phyloP scores from a whole-genome alignment of 1,140 invertebrate species.

The Hormaphis cornu region DNA sequence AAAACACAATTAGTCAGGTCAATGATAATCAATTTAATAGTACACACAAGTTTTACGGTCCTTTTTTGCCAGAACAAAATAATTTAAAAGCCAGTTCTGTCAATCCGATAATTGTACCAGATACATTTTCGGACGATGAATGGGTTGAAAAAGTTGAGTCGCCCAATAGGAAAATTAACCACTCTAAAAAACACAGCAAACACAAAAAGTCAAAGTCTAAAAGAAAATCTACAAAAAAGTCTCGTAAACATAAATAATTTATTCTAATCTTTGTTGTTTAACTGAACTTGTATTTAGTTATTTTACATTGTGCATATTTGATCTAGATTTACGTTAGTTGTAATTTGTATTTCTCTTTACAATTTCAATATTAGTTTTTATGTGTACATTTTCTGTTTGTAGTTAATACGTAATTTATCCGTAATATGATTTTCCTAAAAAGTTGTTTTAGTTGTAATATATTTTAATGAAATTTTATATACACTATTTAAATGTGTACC shows the following conservation, averaged over 20 bases:
- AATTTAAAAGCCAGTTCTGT: background rate
- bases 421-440: too few relatives aligned
- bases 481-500: too few relatives aligned
- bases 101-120: background rate
- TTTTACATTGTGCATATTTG: too few relatives aligned
- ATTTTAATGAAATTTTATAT: too few relatives aligned
- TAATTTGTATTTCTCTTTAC: too few relatives aligned
- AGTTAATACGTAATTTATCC: too few relatives aligned
- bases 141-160: background rate
- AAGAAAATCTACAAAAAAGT: conserved; percentile 16
- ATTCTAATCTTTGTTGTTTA: background rate
- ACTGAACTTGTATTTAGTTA: background rate
- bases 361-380: too few relatives aligned
- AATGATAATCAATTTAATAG: background rate
- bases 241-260: conserved; percentile 10
- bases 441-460: too few relatives aligned
- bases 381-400: too few relatives aligned
- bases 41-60: background rate
- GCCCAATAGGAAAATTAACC: background rate
- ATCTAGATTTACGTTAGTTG: too few relatives aligned
- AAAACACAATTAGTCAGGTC: background rate
- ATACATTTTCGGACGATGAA: background rate
- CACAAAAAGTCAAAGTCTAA: conserved; percentile 26
- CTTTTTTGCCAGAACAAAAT: background rate
- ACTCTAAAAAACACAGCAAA: conserved; percentile 15